Conservation (phyloP, 1,140 invertebrate species). For the Ceratina japonica region DNA sequence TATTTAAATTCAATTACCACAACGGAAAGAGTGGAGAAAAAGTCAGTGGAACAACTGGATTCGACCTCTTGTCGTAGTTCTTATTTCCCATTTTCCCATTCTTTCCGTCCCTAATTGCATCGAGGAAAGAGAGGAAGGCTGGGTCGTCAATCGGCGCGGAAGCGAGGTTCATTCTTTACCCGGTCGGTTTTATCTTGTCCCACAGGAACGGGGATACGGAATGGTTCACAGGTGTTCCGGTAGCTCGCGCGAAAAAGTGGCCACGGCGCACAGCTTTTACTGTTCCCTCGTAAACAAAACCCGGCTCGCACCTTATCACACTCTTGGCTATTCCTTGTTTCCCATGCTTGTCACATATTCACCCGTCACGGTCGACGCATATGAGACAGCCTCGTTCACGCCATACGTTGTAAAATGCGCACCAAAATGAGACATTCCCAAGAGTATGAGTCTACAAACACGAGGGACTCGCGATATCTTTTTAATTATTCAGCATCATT, state of each 20-base stretch:
- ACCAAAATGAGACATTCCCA: too few species aligned
- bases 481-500: too few species aligned
- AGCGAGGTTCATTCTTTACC: conserved; percentile 3
- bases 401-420: too few species aligned
- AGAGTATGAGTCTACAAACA: too few species aligned
- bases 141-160: not conserved
- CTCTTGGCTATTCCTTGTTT: not conserved
- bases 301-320: not conserved
- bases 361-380: not conserved
- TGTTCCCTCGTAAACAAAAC: conserved; percentile 30
- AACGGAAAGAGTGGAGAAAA: not conserved
- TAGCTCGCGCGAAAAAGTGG: conserved; percentile 23
- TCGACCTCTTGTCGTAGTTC: not conserved
- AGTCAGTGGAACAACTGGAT: not conserved
- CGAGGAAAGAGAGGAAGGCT: not conserved
- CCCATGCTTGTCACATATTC: not conserved
- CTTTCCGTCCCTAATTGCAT: not conserved
- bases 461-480: too few species aligned
- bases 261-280: not conserved
- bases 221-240: conserved; percentile 29
- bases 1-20: not conserved
- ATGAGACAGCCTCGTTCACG: too few species aligned
- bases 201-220: not conserved
- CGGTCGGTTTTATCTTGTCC: not conserved
- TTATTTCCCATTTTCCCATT: not conserved